Evolutionary conservation across 1,140 invertebrate genomes (phyloP).

Genomic region (Bathynomus jamesi): DNA sequence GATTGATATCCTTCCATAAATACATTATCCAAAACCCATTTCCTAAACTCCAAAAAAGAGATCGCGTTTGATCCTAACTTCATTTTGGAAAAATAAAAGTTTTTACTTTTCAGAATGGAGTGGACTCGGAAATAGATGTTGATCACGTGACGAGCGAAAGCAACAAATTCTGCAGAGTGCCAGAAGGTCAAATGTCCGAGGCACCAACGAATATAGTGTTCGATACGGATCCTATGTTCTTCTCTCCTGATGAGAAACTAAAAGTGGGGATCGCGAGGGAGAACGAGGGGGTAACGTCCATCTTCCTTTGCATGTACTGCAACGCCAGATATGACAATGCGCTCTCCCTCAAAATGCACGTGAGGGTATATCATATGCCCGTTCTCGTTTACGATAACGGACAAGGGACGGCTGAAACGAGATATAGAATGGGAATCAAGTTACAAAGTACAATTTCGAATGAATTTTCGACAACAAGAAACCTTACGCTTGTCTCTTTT

Average conservation of each 20-base stretch:
- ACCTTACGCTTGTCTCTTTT: neutral
- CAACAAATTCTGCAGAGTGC: no score
- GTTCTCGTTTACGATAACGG: neutral
- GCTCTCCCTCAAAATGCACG: neutral
- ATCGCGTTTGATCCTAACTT: no score
- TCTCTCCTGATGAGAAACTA: neutral
- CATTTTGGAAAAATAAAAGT: no score
- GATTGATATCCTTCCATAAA: no score
- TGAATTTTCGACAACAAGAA: neutral
- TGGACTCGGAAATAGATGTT: no score
- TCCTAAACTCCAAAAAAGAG: no score
- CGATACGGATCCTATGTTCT: neutral
- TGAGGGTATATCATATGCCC: neutral
- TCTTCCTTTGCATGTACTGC: neutral
- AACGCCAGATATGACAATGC: neutral
- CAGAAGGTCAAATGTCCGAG: no score
- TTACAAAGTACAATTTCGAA: neutral
- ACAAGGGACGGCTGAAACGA: neutral
- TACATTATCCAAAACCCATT: no score
- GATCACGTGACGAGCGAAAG: no score
- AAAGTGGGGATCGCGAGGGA: neutral
- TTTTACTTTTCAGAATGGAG: no score
- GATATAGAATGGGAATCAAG: slow-evolving; percentile 1
- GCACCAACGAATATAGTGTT: no score
- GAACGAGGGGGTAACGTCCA: neutral